Percentiles rank a stretch among this genome's conserved stretches.
Evolutionary conservation across 1,140 invertebrate genomes (phyloP).

Genomic region (Leptonema lineaticorne): DNA sequence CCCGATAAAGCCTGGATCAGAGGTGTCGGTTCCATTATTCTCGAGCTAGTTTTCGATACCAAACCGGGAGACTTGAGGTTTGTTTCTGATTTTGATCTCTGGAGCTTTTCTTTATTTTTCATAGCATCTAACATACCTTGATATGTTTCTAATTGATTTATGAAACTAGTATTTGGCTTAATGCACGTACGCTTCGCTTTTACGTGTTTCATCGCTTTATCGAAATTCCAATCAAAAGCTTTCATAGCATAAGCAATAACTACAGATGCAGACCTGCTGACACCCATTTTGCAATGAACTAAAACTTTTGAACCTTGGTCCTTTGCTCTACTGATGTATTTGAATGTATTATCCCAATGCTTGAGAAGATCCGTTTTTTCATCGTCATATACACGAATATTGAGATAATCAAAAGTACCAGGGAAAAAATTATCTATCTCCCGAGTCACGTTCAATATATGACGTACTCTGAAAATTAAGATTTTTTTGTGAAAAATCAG

Average conservation of each 20-base stretch:
- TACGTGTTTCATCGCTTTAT: conserved; percentile 85
- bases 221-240: conserved; percentile 90
- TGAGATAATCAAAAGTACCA: conserved; percentile 93
- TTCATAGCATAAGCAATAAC: conserved; percentile 99
- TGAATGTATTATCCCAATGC: conserved; percentile 96
- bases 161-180: conserved; percentile 93
- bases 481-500: too few relatives aligned
- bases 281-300: conserved; percentile 98
- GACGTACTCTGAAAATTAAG: conserved; percentile 77
- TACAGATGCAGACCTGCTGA: conserved; percentile 96
- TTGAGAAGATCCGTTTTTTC: conserved; percentile 94
- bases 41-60: conserved; percentile 52
- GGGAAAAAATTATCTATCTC: conserved; percentile 99
- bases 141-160: conserved; percentile 92
- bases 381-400: conserved; percentile 95
- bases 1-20: conserved; percentile 57
- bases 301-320: conserved; percentile 88
- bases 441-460: conserved; percentile 95
- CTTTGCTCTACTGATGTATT: conserved; percentile 92
- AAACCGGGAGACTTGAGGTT: conserved; percentile 76
- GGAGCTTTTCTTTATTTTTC: conserved; percentile 90
- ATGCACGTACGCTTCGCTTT: conserved; percentile 89
- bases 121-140: conserved; percentile 94
- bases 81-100: conserved; percentile 90
- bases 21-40: conserved; percentile 59